Evolutionary conservation across 2,113 vertebrate species (phyloP), one percentile per base, ranked within the genome.

Genomic region (Corythoichthys intestinalis): DNA sequence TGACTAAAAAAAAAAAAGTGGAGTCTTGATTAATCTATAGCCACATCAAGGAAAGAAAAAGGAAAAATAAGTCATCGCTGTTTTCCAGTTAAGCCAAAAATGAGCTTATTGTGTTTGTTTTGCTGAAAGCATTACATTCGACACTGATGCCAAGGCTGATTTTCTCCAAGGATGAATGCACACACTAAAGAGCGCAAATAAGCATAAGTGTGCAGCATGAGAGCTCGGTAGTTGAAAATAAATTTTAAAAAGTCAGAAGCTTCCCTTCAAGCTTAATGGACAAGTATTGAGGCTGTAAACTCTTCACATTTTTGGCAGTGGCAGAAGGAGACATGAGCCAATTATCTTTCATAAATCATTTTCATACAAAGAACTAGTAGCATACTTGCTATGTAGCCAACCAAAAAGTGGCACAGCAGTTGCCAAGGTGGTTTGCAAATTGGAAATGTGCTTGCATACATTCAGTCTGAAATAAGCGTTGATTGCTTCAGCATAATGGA

Each of bases 231-330:
- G 67, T 57, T 75, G 65, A 79, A 69, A 80, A 56, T 2, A 17
- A 82, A 66, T 78, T 28, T 28, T 28, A 73, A 78, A 83, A 81
- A 66, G 60, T 67, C 46, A 63, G 70, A 76, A 80, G 74, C 71
- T 48, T 70, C 52, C 20, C 34, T 77, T 63, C 68, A 71, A 70
- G 67, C 73, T 74, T 75, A 72, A 67, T 11, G 60, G 13, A 63
- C 58, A 63, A 61, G 49, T 67, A 58, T 64, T 44, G 50, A 35
- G 66, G 63, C 39, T 69, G 37, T 58, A 78, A 67, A 66, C 59
- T 47, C 70, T 57, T 68, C 69, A 39, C 48, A 37, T 44, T 52
- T 60, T 52, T 72, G 58, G n/a, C 7, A 65, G 72, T 14, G 66
- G 62, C 62, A 38, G 52, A 38, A 58, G 52, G 20, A 28, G 20